Evolutionary conservation across 2,888 invertebrate genomes (phyloP).

Genomic region (Nematopogon swammerdamellus): DNA sequence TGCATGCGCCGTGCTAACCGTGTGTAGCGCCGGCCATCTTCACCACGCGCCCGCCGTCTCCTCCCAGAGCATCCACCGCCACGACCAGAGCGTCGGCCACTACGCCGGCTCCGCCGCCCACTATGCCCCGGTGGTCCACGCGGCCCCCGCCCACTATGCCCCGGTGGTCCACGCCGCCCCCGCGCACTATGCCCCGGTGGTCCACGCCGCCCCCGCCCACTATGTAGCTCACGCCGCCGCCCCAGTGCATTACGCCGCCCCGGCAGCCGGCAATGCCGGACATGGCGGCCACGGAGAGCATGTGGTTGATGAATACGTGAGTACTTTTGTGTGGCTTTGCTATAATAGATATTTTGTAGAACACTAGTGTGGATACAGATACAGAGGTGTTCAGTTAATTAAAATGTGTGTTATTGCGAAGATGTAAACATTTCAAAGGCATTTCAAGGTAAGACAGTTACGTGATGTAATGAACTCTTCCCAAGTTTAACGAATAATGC

Average conservation of each 20-base stretch:
- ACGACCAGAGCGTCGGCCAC: conserved; percentile 34
- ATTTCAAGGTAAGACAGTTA: too few relatives aligned
- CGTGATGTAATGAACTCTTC: too few relatives aligned
- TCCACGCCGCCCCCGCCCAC: conserved; percentile 16
- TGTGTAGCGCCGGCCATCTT: conserved; percentile 35
- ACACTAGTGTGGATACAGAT: too few relatives aligned
- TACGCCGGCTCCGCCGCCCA: conserved; percentile 31
- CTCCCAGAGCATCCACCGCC: conserved; percentile 45
- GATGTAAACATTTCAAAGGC: too few relatives aligned
- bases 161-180: conserved; percentile 18
- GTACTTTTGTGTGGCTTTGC: too few relatives aligned
- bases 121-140: conserved; percentile 22
- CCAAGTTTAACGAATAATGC: too few relatives aligned
- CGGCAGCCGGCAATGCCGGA: conserved; percentile 13
- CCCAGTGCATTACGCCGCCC: conserved; percentile 7
- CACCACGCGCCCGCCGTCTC: conserved; percentile 47
- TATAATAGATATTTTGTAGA: too few relatives aligned
- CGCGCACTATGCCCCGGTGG: conserved; percentile 12
- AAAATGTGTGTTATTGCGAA: too few relatives aligned
- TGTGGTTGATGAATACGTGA: conserved; percentile 46
- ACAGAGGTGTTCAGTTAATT: too few relatives aligned
- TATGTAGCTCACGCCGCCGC: conserved; percentile 11
- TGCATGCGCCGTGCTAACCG: conserved; percentile 32
- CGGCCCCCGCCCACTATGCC: conserved; percentile 29
- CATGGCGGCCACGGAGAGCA: conserved; percentile 26